Percentiles rank a stretch among this genome's conserved stretches.
Conservation (phyloP, 2,797 vertebrate species). For the Coreius guichenoti region DNA sequence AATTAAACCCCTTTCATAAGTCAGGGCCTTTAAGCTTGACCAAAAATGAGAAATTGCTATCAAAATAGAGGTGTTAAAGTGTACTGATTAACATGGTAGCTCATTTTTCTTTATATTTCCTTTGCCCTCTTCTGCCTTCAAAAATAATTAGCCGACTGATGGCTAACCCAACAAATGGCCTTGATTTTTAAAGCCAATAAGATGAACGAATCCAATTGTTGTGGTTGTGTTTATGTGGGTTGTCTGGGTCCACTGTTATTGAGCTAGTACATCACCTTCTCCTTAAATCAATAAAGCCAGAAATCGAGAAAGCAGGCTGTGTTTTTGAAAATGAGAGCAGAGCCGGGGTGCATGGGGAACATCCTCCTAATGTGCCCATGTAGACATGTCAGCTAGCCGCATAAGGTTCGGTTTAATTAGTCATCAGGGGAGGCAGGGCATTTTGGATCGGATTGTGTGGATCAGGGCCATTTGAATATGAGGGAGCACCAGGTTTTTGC, state of each 20-base stretch:
- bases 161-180: not conserved
- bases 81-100: slow-evolving; percentile 4
- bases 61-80: slow-evolving; percentile 20
- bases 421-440: slow-evolving; percentile 61
- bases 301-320: slow-evolving; percentile 52
- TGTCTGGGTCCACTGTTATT: slow-evolving; percentile 1
- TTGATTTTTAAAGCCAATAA: slow-evolving; percentile 35
- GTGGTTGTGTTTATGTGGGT: not conserved
- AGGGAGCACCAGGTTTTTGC: slow-evolving; percentile 65
- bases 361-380: slow-evolving; percentile 64
- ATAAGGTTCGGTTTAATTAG: slow-evolving; percentile 80
- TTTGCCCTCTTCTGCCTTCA: not conserved
- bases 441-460: slow-evolving; percentile 20
- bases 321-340: slow-evolving; percentile 35
- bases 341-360: slow-evolving; percentile 34
- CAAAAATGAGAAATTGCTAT: slow-evolving; percentile 25
- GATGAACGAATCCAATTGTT: not conserved
- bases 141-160: slow-evolving; percentile 4
- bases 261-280: slow-evolving; percentile 2
- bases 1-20: slow-evolving; percentile 34
- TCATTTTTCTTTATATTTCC: slow-evolving; percentile 17
- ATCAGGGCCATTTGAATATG: slow-evolving; percentile 59
- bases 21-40: slow-evolving; percentile 1
- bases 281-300: slow-evolving; percentile 24
- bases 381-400: slow-evolving; percentile 64